Base-by-base conservation (phyloP, 2,113 vertebrate genomes). In the Dipodomys stephensi region DNA sequence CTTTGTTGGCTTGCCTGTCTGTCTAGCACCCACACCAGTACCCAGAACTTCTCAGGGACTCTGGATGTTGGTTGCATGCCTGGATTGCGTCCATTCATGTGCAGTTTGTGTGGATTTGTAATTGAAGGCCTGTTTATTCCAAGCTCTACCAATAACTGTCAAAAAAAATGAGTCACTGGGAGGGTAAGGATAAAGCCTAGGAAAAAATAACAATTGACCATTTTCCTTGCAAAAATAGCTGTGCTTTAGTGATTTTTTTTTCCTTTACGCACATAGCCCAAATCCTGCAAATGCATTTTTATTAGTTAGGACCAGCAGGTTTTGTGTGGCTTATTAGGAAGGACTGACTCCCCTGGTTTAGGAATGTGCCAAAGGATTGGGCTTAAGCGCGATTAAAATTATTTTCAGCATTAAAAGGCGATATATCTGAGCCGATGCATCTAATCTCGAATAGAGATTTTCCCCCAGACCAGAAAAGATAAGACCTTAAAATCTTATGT, bases 401-500 rank as follows among this genome's bases (percentile, higher is more conserved):
- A 97, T 97, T 98, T 98, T 98, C 96, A 96, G 97, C 92, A 96
- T 98, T 98, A 97, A 98, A 39, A 96, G 78, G 95, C 39, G 85
- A 96, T 97, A 93, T 97, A 96, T 96, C 97, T 89, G 88, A 97
- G 96, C 94, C 71, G 89, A 96, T 95, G 96, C 95, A 96, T 95
- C 96, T 91, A 93, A 93, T 95, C 95, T 97, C 97, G 97, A 98
- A 98, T 97, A 95, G 94, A 97, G 97, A 98, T 97, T 57, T 39
- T 57, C 53, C 98, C 95, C 95, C 97, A 97, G 96, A 96, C 96
- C 94, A 93, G 95, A 97, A 57, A 97, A 97, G 97, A 98, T 93
- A 97, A 98, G 98, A 98, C 96, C 97, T 98, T 98, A 98, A 98
- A 97, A 19, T 57, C 97, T 97, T 97, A 96, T 98, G 98, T 98